A percentile compares a stretch with the other conserved stretches of the same genome.
Evolutionary conservation across 1,140 invertebrate genomes (phyloP).

Genomic region (Drosophila dunni): DNA sequence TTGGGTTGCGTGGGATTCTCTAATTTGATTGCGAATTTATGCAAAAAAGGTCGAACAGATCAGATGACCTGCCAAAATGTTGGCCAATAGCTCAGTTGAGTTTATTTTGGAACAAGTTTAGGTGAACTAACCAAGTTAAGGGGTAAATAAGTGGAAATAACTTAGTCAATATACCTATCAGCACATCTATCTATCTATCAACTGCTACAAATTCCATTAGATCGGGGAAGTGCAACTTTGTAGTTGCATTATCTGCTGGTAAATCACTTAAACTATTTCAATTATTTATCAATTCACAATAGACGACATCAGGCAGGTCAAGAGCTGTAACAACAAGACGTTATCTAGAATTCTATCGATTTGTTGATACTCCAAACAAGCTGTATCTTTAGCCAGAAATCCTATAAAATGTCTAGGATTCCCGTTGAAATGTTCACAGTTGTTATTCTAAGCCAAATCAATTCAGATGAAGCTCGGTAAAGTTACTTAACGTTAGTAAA

Average conservation of each 20-base stretch:
- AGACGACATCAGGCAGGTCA: slow-evolving; percentile 29
- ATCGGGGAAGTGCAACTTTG: background rate
- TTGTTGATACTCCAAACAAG: background rate
- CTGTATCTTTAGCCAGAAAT: slow-evolving; percentile 8
- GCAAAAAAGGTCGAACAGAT: slow-evolving; percentile 22
- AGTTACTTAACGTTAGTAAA: background rate
- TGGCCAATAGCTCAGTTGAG: background rate
- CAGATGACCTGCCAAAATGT: background rate
- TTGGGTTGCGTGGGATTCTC: slow-evolving; percentile 41
- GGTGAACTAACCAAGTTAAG: background rate
- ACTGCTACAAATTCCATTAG: background rate
- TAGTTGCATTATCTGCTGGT: background rate
- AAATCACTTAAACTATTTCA: slow-evolving; percentile 22
- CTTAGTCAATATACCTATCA: too few relatives aligned
- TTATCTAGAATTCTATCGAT: slow-evolving; percentile 10
- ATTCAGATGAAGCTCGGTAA: slow-evolving; percentile 30
- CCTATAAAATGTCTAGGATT: slow-evolving; percentile 48
- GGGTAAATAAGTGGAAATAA: background rate
- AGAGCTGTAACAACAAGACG: slow-evolving; percentile 33
- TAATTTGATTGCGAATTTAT: slow-evolving; percentile 27
- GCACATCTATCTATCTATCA: too few relatives aligned
- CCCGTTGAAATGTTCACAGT: slow-evolving; percentile 9
- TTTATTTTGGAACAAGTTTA: background rate
- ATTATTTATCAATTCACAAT: slow-evolving; percentile 16
- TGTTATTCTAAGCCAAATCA: slow-evolving; percentile 17